Percentiles rank a stretch among this genome's conserved stretches.
Evolutionary conservation across 2,888 invertebrate genomes (phyloP).

Genomic region (Dynastes grantii): DNA sequence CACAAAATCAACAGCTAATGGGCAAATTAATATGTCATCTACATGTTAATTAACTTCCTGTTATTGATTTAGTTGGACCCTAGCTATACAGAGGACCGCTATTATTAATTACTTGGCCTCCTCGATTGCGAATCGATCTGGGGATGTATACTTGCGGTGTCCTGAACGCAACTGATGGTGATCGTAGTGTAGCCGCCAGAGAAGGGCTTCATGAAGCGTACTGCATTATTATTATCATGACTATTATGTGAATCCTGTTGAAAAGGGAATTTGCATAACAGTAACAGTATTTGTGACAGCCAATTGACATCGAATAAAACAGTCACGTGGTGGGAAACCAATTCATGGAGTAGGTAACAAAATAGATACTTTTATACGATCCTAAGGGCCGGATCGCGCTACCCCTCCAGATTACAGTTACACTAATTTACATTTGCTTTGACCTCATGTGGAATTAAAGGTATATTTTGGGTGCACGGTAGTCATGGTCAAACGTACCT

Average conservation of each 20-base stretch:
- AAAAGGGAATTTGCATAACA: constrained; percentile 70
- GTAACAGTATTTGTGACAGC: constrained; percentile 70
- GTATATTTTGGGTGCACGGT: constrained; percentile 35
- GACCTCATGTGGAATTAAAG: constrained; percentile 31
- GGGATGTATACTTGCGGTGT: background rate
- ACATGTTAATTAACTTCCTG: constrained; percentile 29
- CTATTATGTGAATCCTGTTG: constrained; percentile 54
- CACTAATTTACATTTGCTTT: constrained; percentile 52
- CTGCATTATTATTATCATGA: constrained; percentile 42
- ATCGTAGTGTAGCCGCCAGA: constrained; percentile 53
- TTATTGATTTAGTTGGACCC: constrained; percentile 30
- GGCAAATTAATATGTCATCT: constrained; percentile 38
- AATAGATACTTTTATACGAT: constrained; percentile 69
- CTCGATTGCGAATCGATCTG: constrained; percentile 27
- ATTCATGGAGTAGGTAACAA: constrained; percentile 68
- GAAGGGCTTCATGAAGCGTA: constrained; percentile 49
- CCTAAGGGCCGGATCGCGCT: constrained; percentile 51
- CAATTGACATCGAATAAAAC: constrained; percentile 71
- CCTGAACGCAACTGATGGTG: constrained; percentile 52
- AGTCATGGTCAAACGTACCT: constrained; percentile 25
- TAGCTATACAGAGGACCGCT: background rate
- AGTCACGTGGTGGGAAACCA: constrained; percentile 69
- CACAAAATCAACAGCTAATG: constrained; percentile 26
- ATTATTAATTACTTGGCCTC: constrained; percentile 8
- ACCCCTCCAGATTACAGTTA: constrained; percentile 63